Conservation (phyloP, 2,113 vertebrate species). For the Ageneiosus marmoratus region DNA sequence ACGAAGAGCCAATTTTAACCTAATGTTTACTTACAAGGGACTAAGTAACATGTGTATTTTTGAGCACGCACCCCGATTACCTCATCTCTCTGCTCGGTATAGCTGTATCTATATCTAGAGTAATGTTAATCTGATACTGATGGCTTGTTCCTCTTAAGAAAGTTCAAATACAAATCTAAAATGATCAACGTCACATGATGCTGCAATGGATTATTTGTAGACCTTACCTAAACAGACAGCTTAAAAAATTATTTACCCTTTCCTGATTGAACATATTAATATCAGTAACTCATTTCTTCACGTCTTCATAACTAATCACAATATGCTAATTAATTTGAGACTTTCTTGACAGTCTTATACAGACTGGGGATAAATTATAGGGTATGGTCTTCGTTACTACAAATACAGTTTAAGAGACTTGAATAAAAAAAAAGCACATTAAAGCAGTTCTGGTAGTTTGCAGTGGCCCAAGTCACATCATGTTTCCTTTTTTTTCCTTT, state of each 20-base stretch:
- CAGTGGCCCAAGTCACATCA: no score
- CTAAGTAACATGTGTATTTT: no score
- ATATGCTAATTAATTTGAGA: neutral
- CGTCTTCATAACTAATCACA: neutral
- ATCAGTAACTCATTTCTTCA: neutral
- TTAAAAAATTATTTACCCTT: constrained; percentile 3
- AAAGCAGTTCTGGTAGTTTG: no score
- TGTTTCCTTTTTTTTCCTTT: no score
- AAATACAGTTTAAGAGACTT: neutral
- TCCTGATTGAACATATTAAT: neutral
- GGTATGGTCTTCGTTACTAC: neutral
- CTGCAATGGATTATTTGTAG: neutral
- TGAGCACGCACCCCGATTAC: no score
- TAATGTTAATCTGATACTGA: neutral
- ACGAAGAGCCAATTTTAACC: no score
- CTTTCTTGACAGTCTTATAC: neutral
- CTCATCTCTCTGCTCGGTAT: neutral
- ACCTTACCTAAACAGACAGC: neutral
- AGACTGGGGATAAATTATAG: neutral
- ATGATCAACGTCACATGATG: neutral
- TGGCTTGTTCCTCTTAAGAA: neutral
- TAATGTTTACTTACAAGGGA: no score
- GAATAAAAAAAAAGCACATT: no score
- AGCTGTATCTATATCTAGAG: neutral
- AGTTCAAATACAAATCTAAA: constrained; percentile 14